phyloP scores from a whole-genome alignment of 1,140 invertebrate genomes.

The Drosophila sp. region DNA sequence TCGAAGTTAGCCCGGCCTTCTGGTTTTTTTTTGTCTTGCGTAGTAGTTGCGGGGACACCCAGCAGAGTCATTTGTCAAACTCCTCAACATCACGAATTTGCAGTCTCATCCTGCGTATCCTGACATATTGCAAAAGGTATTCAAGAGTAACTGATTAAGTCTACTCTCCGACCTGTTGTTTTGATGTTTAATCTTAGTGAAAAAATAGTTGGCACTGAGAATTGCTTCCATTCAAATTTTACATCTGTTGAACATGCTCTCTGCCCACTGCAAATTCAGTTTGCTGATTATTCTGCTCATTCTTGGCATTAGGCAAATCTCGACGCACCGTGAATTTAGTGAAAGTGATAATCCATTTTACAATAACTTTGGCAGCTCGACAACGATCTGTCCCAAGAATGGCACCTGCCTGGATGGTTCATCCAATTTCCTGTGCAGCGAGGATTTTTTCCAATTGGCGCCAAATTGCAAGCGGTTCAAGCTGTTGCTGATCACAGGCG shows the following conservation, averaged over 20 bases:
- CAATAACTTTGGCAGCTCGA: slow-evolving; percentile 30
- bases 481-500: background rate
- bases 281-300: background rate
- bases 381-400: slow-evolving; percentile 19
- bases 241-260: background rate
- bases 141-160: too few relatives aligned
- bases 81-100: too few relatives aligned
- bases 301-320: background rate
- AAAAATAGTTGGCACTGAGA: background rate
- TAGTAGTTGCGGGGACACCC: too few relatives aligned
- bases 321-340: background rate
- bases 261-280: background rate
- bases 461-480: slow-evolving; percentile 29
- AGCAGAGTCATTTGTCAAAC: too few relatives aligned
- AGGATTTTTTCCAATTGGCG: background rate
- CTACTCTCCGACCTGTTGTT: too few relatives aligned
- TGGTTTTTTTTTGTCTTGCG: too few relatives aligned
- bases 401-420: slow-evolving; percentile 25
- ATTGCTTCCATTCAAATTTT: too few relatives aligned
- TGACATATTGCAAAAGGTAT: too few relatives aligned
- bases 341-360: slow-evolving; percentile 25
- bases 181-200: too few relatives aligned
- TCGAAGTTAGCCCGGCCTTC: too few relatives aligned
- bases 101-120: too few relatives aligned
- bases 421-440: slow-evolving; percentile 28